Percentiles rank a stretch among this genome's conserved stretches.
Evolutionary conservation across 2,113 vertebrate species (phyloP).

Genomic region (Dascyllus trimaculatus): DNA sequence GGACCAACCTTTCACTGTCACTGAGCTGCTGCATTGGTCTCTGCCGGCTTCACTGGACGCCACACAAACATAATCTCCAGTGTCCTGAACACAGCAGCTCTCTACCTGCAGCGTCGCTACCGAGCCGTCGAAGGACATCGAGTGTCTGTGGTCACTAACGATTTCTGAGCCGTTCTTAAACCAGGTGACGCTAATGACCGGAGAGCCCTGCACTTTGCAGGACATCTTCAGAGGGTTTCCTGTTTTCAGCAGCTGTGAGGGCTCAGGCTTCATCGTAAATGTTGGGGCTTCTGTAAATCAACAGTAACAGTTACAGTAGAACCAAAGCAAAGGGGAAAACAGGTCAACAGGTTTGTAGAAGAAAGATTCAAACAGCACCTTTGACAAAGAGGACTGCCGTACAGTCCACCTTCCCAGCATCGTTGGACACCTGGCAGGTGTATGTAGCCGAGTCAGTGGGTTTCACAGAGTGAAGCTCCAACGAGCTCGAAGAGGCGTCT

Average conservation of each 20-base stretch:
- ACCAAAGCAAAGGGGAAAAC: neutral
- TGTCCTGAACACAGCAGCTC: slow-evolving; percentile 85
- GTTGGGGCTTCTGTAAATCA: slow-evolving; percentile 91
- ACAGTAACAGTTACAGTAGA: slow-evolving; percentile 51
- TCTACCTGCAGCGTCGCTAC: slow-evolving; percentile 85
- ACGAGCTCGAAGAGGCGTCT: slow-evolving; percentile 88
- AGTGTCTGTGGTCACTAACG: slow-evolving; percentile 84
- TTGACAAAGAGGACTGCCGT: slow-evolving; percentile 93
- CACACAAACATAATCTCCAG: slow-evolving; percentile 92
- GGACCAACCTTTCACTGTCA: slow-evolving; percentile 93
- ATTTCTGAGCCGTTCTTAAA: slow-evolving; percentile 91
- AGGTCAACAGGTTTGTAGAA: slow-evolving; percentile 41
- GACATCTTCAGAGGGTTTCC: slow-evolving; percentile 88
- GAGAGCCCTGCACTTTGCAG: slow-evolving; percentile 93
- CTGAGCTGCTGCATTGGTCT: slow-evolving; percentile 89
- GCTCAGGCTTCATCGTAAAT: slow-evolving; percentile 91
- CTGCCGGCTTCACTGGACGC: slow-evolving; percentile 92
- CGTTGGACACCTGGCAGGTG: slow-evolving; percentile 92
- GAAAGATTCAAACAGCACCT: slow-evolving; percentile 86
- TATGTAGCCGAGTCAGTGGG: slow-evolving; percentile 91
- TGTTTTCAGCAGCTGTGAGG: slow-evolving; percentile 86
- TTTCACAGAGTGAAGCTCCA: slow-evolving; percentile 93
- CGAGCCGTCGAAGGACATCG: slow-evolving; percentile 86
- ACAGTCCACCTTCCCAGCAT: slow-evolving; percentile 90
- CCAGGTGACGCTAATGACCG: slow-evolving; percentile 91